Conservation (phyloP, 2,113 vertebrate genomes). For the Glaucidium brasilianum region DNA sequence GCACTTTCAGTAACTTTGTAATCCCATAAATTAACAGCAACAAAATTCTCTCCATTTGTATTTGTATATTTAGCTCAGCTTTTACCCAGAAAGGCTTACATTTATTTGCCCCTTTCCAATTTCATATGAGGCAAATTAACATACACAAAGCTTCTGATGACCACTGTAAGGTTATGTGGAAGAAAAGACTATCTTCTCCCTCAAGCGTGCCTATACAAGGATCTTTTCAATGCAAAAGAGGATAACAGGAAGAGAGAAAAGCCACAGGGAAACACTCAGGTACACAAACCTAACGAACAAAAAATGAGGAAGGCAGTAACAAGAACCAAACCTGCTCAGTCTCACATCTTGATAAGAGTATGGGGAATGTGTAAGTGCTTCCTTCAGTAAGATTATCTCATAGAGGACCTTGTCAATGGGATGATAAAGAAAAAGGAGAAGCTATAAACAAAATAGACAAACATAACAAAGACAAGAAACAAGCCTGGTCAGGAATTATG, state of each 20-base stretch:
- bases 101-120: not conserved
- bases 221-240: not conserved
- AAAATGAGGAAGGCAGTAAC: not conserved
- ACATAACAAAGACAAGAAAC: not conserved
- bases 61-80: not conserved
- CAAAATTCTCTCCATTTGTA: not conserved
- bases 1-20: not conserved
- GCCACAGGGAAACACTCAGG: not conserved
- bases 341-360: not conserved
- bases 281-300: not conserved
- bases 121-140: not conserved
- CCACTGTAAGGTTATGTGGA: not conserved
- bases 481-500: not conserved
- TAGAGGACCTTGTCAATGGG: not conserved
- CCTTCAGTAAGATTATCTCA: not conserved
- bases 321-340: not conserved
- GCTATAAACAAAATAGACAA: not conserved
- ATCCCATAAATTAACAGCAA: not conserved
- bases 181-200: not conserved
- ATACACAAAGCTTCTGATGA: not conserved
- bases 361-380: not conserved
- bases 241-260: not conserved
- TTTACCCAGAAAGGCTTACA: not conserved
- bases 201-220: not conserved
- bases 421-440: not conserved